Percentiles rank a stretch among this genome's conserved stretches.
phyloP scores from a whole-genome alignment of 2,888 invertebrate genomes.

The Caenorhabditis japonica region DNA sequence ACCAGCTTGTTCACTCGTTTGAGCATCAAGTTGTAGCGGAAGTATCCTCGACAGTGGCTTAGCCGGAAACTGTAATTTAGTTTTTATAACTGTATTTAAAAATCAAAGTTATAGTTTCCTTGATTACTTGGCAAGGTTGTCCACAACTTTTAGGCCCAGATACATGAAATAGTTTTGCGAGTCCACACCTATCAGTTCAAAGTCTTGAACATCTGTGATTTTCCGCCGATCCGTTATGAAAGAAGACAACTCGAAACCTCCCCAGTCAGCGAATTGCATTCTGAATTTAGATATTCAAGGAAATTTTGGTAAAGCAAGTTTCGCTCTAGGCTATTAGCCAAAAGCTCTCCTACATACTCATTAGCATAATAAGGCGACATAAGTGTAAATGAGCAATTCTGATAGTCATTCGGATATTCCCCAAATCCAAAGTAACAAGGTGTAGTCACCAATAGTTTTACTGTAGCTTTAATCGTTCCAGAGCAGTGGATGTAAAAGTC shows the following conservation, averaged over 20 bases:
- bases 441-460: conserved; percentile 9
- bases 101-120: neutral
- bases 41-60: neutral
- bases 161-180: conserved; percentile 10
- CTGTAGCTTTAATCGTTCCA: conserved; percentile 12
- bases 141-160: conserved; percentile 8
- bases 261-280: conserved; percentile 24
- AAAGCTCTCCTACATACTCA: conserved; percentile 8
- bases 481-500: neutral
- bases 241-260: neutral
- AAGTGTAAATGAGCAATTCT: conserved; percentile 38
- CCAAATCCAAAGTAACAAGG: conserved; percentile 38
- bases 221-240: neutral
- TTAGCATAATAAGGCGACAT: conserved; percentile 18
- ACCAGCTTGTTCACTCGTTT: conserved; percentile 25
- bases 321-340: neutral
- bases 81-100: neutral
- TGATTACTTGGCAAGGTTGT: neutral
- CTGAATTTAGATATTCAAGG: neutral
- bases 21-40: conserved; percentile 20
- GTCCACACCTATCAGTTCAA: conserved; percentile 13
- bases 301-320: neutral
- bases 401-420: conserved; percentile 42
- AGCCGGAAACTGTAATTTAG: conserved; percentile 1
- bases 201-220: conserved; percentile 19